A percentile compares a stretch with the other conserved stretches of the same genome.
Evolutionary conservation across 1,140 invertebrate genomes (phyloP).

Genomic region (Acromyrmex heyeri): DNA sequence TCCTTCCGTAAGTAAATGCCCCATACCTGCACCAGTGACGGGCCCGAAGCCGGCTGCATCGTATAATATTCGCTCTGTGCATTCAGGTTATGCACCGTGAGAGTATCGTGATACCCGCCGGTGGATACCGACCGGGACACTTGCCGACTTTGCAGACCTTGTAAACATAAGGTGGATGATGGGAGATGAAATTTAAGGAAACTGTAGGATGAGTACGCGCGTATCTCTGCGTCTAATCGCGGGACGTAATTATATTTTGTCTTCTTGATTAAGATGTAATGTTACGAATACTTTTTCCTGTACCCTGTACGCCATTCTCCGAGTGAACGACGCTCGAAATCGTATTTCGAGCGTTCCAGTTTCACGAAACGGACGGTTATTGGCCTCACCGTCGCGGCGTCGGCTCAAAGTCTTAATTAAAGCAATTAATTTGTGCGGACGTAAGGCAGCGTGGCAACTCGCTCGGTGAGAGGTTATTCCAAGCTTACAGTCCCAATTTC

Average conservation of each 20-base stretch:
- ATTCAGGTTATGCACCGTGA: constrained; percentile 65
- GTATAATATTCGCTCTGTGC: constrained; percentile 65
- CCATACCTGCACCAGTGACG: constrained; percentile 74
- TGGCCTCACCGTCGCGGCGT: not conserved
- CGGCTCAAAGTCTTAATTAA: constrained; percentile 35
- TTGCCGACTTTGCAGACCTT: constrained; percentile 37
- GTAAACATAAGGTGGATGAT: constrained; percentile 55
- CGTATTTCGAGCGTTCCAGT: not conserved
- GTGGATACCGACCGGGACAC: constrained; percentile 56
- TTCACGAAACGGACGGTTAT: constrained; percentile 15
- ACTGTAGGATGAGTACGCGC: not conserved
- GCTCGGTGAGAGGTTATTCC: constrained; percentile 25
- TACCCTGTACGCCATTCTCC: not conserved
- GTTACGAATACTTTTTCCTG: not conserved
- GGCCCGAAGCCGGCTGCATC: constrained; percentile 67
- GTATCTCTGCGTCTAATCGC: constrained; percentile 9
- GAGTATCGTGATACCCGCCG: constrained; percentile 60
- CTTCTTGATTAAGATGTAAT: no score
- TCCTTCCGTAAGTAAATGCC: constrained; percentile 79
- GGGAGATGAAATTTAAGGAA: constrained; percentile 47
- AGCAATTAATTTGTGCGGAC: constrained; percentile 39
- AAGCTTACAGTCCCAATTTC: constrained; percentile 41
- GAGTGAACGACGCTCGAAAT: not conserved
- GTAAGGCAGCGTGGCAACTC: not conserved
- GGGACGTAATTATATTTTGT: not conserved